Conservation (phyloP, 2,888 invertebrate genomes). For the Sinelater perroti region DNA sequence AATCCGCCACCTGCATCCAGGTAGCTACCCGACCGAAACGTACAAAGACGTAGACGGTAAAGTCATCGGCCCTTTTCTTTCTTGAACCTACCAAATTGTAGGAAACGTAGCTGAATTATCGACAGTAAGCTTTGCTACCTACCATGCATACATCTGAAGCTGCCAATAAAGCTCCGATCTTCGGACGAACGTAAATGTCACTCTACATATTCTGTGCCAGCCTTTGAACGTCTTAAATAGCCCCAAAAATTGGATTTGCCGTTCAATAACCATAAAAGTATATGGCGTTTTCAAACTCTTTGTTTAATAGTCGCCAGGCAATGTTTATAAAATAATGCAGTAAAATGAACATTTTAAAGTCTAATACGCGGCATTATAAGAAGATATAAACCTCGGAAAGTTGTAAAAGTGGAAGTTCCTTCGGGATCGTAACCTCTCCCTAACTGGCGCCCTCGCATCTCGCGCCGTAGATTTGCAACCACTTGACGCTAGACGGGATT, state of each 20-base stretch:
- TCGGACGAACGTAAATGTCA: slow-evolving; percentile 57
- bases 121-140: neutral
- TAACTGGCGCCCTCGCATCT: slow-evolving; percentile 20
- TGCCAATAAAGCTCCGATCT: slow-evolving; percentile 55
- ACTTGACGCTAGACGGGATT: slow-evolving; percentile 25
- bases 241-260: slow-evolving; percentile 62
- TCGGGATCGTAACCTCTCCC: slow-evolving; percentile 49
- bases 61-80: slow-evolving; percentile 32
- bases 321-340: slow-evolving; percentile 63
- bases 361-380: slow-evolving; percentile 59
- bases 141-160: slow-evolving; percentile 21
- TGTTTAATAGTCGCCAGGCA: slow-evolving; percentile 59
- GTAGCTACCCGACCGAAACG: slow-evolving; percentile 27
- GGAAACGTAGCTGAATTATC: slow-evolving; percentile 23
- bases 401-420: slow-evolving; percentile 56
- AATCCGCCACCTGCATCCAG: slow-evolving; percentile 34
- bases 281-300: slow-evolving; percentile 60
- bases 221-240: slow-evolving; percentile 59
- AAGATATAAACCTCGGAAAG: slow-evolving; percentile 58
- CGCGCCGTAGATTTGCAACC: slow-evolving; percentile 29
- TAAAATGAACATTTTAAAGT: slow-evolving; percentile 61
- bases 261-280: slow-evolving; percentile 63
- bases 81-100: slow-evolving; percentile 19
- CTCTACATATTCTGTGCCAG: slow-evolving; percentile 56
- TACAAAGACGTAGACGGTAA: slow-evolving; percentile 25